Conservation (phyloP, 2,888 invertebrate genomes). For the Lasioglossum oenotherae region DNA sequence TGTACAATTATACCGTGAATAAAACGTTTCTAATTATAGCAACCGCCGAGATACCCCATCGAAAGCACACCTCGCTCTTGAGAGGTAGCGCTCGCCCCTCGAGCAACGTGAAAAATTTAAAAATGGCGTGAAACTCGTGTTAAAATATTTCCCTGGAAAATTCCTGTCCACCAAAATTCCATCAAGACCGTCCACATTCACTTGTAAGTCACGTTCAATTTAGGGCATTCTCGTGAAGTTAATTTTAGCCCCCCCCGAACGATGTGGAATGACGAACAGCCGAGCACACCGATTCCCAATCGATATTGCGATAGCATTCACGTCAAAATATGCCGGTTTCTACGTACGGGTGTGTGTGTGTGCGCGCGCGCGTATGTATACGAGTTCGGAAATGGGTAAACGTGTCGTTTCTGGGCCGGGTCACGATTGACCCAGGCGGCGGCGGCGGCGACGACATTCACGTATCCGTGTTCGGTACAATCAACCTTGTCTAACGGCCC, state of each 20-base stretch:
- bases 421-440: background rate
- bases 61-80: background rate
- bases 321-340: background rate
- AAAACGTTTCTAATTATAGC: background rate
- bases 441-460: background rate
- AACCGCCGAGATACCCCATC: background rate
- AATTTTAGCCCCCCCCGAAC: background rate
- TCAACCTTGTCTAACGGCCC: constrained; percentile 30
- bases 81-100: background rate
- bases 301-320: constrained; percentile 25
- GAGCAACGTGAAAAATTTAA: background rate
- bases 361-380: background rate
- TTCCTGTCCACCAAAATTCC: constrained; percentile 2
- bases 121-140: background rate
- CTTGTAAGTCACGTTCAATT: constrained; percentile 7
- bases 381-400: background rate
- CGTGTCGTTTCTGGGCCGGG: background rate
- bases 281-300: background rate
- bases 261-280: constrained; percentile 3
- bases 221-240: constrained; percentile 1
- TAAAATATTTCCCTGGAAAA: background rate
- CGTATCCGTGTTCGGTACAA: constrained; percentile 1
- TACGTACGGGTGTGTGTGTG: background rate
- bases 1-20: background rate
- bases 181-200: background rate